These are phyloP conservation scores for Dryobotodes eremita DNA, from an alignment of 2,888 invertebrate genomes.

Conservation along the genomic window DNA sequence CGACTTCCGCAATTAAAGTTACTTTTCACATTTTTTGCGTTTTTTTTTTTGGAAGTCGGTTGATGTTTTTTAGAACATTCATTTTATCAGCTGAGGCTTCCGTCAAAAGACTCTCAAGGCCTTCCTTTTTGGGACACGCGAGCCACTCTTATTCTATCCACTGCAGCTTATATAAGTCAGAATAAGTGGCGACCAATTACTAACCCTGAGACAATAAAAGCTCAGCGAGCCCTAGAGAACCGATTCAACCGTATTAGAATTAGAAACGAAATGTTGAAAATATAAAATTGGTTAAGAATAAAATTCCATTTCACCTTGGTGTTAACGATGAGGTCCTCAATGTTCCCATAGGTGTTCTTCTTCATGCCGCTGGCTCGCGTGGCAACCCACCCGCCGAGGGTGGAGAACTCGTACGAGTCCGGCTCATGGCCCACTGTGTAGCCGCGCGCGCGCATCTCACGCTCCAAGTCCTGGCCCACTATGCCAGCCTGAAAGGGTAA, in stretches of 20 bases:
- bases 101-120: neutral
- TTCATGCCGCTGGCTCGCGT: conserved; percentile 99
- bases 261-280: neutral
- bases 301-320: conserved; percentile 88
- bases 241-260: neutral
- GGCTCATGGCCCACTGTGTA: conserved; percentile 99
- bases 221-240: neutral
- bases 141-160: too few species aligned
- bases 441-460: conserved; percentile 94
- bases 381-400: conserved; percentile 99
- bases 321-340: conserved; percentile 98
- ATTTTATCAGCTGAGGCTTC: neutral
- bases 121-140: neutral
- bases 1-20: too few species aligned
- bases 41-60: too few species aligned
- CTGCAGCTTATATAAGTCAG: too few species aligned
- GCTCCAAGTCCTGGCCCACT: conserved; percentile 98
- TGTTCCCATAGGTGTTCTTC: conserved; percentile 99
- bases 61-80: too few species aligned
- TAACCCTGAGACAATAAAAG: too few species aligned
- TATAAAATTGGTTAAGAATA: too few species aligned
- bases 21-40: too few species aligned
- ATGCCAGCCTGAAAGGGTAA: conserved; percentile 96
- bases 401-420: conserved; percentile 99
- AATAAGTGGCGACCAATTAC: too few species aligned